A percentile compares a stretch with the other conserved stretches of the same genome.
These are phyloP conservation scores for Scaptomyza hsui DNA, from an alignment of 1,140 invertebrate species.

Conservation along the genomic window DNA sequence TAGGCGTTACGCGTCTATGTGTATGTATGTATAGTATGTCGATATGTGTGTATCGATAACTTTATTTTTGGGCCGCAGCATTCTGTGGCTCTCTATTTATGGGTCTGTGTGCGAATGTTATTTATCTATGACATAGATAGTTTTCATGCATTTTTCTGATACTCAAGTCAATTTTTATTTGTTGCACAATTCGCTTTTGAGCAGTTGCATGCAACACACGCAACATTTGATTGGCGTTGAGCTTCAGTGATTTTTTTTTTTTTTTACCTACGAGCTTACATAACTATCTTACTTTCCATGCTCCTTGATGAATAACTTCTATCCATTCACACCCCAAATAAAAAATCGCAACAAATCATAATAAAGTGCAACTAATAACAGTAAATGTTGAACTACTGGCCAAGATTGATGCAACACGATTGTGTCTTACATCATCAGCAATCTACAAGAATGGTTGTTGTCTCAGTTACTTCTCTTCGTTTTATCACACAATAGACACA, in stretches of 20 bases:
- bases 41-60: slow-evolving; percentile 50
- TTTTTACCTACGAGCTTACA: background rate
- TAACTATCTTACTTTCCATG: no score
- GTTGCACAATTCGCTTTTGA: slow-evolving; percentile 23
- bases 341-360: slow-evolving; percentile 7
- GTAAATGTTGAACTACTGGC: slow-evolving; percentile 73
- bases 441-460: slow-evolving; percentile 30
- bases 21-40: background rate
- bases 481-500: slow-evolving; percentile 24
- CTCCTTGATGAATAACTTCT: slow-evolving; percentile 3
- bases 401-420: slow-evolving; percentile 71
- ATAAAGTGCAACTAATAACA: slow-evolving; percentile 60
- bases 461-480: background rate
- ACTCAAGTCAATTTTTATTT: background rate
- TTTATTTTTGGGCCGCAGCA: slow-evolving; percentile 61
- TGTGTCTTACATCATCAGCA: slow-evolving; percentile 61
- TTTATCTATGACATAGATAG: slow-evolving; percentile 9
- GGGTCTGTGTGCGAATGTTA: slow-evolving; percentile 7
- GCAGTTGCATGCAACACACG: slow-evolving; percentile 13
- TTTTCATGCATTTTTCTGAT: background rate
- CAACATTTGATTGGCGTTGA: slow-evolving; percentile 36
- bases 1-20: slow-evolving; percentile 44
- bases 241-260: slow-evolving; percentile 9
- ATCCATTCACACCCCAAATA: slow-evolving; percentile 36
- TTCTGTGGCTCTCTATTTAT: slow-evolving; percentile 34